Evolutionary conservation across 2,797 vertebrate species (phyloP), one percentile per base, ranked within the genome.

Genomic region (Peromyscus nudipes): DNA sequence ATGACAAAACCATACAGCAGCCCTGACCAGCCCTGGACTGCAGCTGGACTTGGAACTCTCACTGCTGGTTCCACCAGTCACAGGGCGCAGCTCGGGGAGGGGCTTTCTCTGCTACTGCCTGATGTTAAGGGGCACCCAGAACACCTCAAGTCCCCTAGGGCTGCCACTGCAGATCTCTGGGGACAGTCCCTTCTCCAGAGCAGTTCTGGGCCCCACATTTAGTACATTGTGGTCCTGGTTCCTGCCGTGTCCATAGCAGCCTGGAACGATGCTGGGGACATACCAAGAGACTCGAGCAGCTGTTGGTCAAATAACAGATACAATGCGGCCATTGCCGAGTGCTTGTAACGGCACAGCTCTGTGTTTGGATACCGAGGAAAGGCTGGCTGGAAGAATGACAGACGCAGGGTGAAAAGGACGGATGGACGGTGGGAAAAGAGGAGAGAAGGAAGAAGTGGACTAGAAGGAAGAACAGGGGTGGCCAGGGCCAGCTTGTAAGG

Each of bases 91-190:
- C 25, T 76, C 29, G 83, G 67, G 7, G 12, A 3, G 86, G 9
- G 31, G 0, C 0, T 67, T 76, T 96, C 96, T 87, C 75, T 67
- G 40, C 65, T 40, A 77, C 25, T 95, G 64, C 14, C 92, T n/a
- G 3, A n/a, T 57, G 89, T 80, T 14, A 52, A 91, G 40, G 37
- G 83, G 0, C 7, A 27, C 34, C 88, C 49, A 67, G 40, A 92
- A 95, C 87, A 57, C 73, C 76, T 25, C 21, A 93, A 52, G 0
- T 29, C 55, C 77, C 90, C 76, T 81, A 27, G 46, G 13, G 27
- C 1, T 34, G 46, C 5, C n/a, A 3, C 88, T 73, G 31, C 43
- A 29, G 6, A 43, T 67, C 2, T 40, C 40, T 0, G 17, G 60
- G 52, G 34, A 89, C 27, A 49, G 55, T 23, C 57, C 37, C 46